Evolutionary conservation across 2,888 invertebrate genomes (phyloP), one percentile per base, ranked within the genome.

Genomic region (Ommatoiulus sabulosus): DNA sequence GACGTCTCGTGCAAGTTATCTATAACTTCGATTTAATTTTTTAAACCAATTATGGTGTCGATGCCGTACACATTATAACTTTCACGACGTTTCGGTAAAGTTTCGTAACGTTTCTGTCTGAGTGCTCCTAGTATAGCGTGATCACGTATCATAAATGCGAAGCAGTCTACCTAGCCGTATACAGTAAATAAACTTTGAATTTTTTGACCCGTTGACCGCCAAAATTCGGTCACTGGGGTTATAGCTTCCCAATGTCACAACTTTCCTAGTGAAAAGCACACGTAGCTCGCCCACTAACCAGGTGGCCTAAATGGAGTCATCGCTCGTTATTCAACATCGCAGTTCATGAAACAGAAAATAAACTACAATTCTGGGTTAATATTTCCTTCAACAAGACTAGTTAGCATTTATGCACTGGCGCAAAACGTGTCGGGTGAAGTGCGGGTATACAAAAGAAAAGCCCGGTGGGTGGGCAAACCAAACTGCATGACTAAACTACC

Each of bases 171-270:
- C 80, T 10, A 3, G 35, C 5, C 24, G 20, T 17, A 10, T 12
- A 12, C 52, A 6, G 24, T 72, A 35, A 80, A 35, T 35, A 80
- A 80, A 80, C 12, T 35, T 24, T 2, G 7, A 80, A 35, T n/a
- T n/a, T n/a, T 35, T 24, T 20, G 80, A 80, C 80, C 80, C 35
- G 80, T 35, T 80, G 80, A 80, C 80, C 80, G 80, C 80, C 80
- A 80, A 80, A 80, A 80, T 80, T 80, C 80, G 80, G 80, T 80
- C 80, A 80, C 35, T 80, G 24, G 80, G 80, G 80, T 80, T 24
- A 80, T 80, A 12, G 80, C 80, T 35, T 80, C 35, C 80, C 80
- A 86, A 86, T 44, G 86, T 86, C 86, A 86, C 24, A 46, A 86
- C 86, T 86, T 86, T 86, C 86, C 44, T 44, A 86, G 44, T 43